Percentiles rank a stretch among this genome's conserved stretches.
Evolutionary conservation across 2,797 vertebrate genomes (phyloP).

Genomic region (Alcedo atthis): DNA sequence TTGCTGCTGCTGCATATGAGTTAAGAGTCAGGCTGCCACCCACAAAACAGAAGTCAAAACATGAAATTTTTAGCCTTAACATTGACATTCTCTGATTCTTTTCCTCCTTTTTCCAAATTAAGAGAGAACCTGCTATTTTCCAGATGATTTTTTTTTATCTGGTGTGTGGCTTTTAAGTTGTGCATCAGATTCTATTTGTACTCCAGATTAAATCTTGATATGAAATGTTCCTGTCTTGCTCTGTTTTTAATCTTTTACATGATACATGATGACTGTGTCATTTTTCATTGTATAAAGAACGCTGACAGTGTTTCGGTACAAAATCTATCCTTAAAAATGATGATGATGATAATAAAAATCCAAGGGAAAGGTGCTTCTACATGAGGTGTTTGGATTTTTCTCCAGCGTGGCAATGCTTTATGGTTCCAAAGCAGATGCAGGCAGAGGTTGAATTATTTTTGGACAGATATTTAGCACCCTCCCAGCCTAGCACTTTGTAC

Average conservation of each 20-base stretch:
- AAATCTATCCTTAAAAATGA: constrained; percentile 75
- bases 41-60: background rate
- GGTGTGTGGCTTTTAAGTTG: constrained; percentile 70
- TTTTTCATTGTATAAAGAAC: constrained; percentile 77
- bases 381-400: constrained; percentile 68
- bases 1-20: background rate
- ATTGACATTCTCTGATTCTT: background rate
- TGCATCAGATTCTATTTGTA: constrained; percentile 75
- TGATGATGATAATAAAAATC: constrained; percentile 65
- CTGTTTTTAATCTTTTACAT: constrained; percentile 76
- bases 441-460: background rate
- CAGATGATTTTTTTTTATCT: constrained; percentile 14
- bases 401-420: constrained; percentile 21
- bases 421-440: background rate
- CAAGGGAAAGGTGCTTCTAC: constrained; percentile 69
- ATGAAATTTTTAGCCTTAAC: constrained; percentile 40
- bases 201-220: constrained; percentile 63
- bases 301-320: constrained; percentile 80
- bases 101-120: background rate
- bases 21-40: background rate
- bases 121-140: constrained; percentile 27
- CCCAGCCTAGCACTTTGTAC: background rate
- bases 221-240: constrained; percentile 72
- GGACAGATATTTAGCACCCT: background rate
- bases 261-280: constrained; percentile 71